Conservation (phyloP, 2,113 vertebrate genomes). For the Gadus chalcogrammus region DNA sequence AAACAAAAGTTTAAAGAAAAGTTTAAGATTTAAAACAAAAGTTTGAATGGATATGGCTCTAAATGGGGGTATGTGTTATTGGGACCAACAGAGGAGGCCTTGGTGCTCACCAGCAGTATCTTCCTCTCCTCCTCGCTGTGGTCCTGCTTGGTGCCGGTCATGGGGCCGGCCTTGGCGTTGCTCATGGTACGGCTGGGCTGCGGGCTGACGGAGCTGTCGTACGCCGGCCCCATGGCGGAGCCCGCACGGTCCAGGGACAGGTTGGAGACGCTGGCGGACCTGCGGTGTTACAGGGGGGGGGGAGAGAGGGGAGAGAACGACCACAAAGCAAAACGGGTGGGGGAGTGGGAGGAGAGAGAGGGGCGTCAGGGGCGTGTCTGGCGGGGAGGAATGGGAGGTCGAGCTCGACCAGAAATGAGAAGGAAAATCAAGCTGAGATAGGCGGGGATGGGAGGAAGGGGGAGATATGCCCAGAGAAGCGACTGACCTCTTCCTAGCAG, state of each 20-base stretch:
- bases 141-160: constrained; percentile 62
- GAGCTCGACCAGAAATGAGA: neutral
- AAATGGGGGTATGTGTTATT: neutral
- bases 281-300: constrained; percentile 47
- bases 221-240: constrained; percentile 87
- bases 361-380: too few relatives aligned
- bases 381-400: neutral
- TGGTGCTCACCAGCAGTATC: constrained; percentile 84
- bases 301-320: neutral
- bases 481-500: constrained; percentile 87
- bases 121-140: constrained; percentile 93
- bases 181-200: constrained; percentile 80
- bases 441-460: neutral
- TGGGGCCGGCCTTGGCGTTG: constrained; percentile 67
- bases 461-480: neutral
- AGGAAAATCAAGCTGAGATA: neutral
- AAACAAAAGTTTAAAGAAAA: too few relatives aligned
- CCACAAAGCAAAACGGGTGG: too few relatives aligned
- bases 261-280: constrained; percentile 93
- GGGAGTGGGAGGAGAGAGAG: too few relatives aligned
- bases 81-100: neutral
- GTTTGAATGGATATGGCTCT: too few relatives aligned
- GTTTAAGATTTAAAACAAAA: too few relatives aligned
- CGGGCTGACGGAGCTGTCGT: constrained; percentile 90
- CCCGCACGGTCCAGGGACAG: constrained; percentile 88